Base-by-base conservation (phyloP, 2,888 invertebrate genomes). In the Drosophila suboccidentalis region DNA sequence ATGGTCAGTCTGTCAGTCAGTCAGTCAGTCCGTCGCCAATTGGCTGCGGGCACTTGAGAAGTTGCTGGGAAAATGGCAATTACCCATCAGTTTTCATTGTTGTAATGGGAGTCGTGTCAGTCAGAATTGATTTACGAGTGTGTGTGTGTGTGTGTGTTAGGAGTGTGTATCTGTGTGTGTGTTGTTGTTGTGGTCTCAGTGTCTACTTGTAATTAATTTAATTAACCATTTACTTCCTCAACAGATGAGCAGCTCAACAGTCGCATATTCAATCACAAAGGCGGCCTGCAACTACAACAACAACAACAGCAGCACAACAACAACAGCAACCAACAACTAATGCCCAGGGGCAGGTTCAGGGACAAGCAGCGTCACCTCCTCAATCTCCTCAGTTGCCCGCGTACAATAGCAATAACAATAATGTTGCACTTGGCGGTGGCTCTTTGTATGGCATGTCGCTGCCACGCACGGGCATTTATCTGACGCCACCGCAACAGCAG, bases 251-350 rank as follows among this genome's bases (percentile, higher is more conserved):
- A 87, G 71, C 93, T 93, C 71, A 93, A 93, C 75, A 95, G 95
- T 82, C 95, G 95, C 90, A 95, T 95, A 90, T 96, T 96, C 93
- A 96, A 94, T 91, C 96, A 96, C 93, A 96, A 95, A 93, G 95
- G 94, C 82, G 95, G 95, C 59, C 92, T 95, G 87, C 94, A 94
- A 86, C 92, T 95, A 81, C 46, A 51, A 34, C 66, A 66, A 34
- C 62, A 62, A 41, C 78, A 66, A 46, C 73, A 55, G 78, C 75
- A 47, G 39, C 73, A 62, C 73, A 62, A 38, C 78, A 66, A 43
- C 73, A 55, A 78, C 75, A 47, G 39, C 73, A 55, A 77, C 73
- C 61, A 41, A 13, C 46, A 10, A 39, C 58, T 19, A 67, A 46
- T 32, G 94, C 73, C 4, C 83, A 81, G 66, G 87, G 82, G 38